A percentile compares a stretch with the other conserved stretches of the same genome.
phyloP scores from a whole-genome alignment of 1,140 invertebrate genomes.

The Drosophila pseudoananassae region DNA sequence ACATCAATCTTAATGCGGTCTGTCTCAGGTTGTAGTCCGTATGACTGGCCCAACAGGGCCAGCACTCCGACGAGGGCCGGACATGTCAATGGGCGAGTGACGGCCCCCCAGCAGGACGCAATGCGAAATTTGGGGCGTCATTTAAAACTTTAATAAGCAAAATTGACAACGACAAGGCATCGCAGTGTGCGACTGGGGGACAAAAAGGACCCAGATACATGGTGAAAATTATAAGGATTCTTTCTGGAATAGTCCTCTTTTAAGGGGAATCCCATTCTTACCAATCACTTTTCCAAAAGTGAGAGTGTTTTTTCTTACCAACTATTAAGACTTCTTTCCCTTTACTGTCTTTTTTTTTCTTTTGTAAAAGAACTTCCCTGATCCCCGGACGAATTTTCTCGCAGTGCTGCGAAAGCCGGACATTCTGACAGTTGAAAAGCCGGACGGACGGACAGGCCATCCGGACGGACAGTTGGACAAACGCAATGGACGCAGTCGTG shows the following conservation, averaged over 20 bases:
- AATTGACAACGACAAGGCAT: constrained; percentile 68
- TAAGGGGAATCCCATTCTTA: not conserved
- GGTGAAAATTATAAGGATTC: not conserved
- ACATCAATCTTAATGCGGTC: constrained; percentile 75
- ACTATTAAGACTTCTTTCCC: not conserved
- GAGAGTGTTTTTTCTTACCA: not conserved
- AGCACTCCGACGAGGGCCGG: not conserved
- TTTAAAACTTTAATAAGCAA: constrained; percentile 81
- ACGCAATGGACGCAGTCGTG: constrained; percentile 65
- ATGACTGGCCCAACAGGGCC: constrained; percentile 5
- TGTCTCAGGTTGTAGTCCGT: constrained; percentile 62
- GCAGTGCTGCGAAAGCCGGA: constrained; percentile 23
- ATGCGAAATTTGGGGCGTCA: constrained; percentile 78
- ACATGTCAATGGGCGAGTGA: constrained; percentile 61
- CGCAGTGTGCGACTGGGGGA: constrained; percentile 22
- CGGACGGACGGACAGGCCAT: constrained; percentile 4
- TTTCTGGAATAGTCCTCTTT: not conserved
- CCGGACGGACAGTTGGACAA: constrained; percentile 21
- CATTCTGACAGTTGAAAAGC: constrained; percentile 15
- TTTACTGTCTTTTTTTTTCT: not conserved
- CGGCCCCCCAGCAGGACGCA: constrained; percentile 33
- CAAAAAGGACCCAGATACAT: constrained; percentile 16
- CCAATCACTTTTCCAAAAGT: not conserved
- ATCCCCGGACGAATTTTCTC: constrained; percentile 4
- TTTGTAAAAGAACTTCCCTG: not conserved